Base-by-base conservation (phyloP, 2,797 vertebrate genomes). In the Trachops cirrhosus region DNA sequence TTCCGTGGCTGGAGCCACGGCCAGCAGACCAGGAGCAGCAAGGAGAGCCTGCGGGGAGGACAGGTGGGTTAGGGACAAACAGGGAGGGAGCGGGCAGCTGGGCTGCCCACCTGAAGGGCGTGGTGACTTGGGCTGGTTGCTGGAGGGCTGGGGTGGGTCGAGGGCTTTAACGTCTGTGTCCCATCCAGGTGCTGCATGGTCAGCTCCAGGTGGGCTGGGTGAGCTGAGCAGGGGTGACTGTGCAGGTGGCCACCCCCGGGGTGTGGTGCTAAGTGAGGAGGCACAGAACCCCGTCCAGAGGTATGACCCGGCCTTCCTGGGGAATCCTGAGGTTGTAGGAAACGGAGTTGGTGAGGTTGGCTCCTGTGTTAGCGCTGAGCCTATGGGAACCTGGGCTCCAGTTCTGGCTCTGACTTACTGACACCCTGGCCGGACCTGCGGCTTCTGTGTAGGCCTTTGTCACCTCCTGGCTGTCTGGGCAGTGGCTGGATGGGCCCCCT, bases 1-100 rank as follows among this genome's bases (percentile, higher is more conserved):
- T 3, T 37, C 14, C 4, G 3, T 0, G 10, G 29, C 29, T 0
- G 2, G 32, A 15, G 26, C 44, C 48, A 10, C 3, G 12, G 21
- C 0, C 15, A 18, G 64, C 57, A 29, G 32, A 21, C 0, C 64
- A 39, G 54, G 21, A 46, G 6, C 41, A n/a, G 54, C 71, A 84
- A 32, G 24, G 6, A 68, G 39, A 83, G 6, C 32, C n/a, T 24
- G 26, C 0, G 32, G 3, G 32, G 68, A 26, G 32, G 41, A 59
- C 4, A 2, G 75, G 22, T 2, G 3, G 68, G 32, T 39, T 46
- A 39, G n/a, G 34, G 41, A 32, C 26, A 1, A 2, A 46, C 5
- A 7, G n/a, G 29, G 21, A 80, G 32, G 50, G 26, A 11, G 44
- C 0, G 34, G 78, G 68, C 44, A 11, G n/a, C 21, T 0, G 12